Evolutionary conservation across 92 coral and sea anemone genomes (phyloP).

Genomic region (Epizoanthus scotinus): DNA sequence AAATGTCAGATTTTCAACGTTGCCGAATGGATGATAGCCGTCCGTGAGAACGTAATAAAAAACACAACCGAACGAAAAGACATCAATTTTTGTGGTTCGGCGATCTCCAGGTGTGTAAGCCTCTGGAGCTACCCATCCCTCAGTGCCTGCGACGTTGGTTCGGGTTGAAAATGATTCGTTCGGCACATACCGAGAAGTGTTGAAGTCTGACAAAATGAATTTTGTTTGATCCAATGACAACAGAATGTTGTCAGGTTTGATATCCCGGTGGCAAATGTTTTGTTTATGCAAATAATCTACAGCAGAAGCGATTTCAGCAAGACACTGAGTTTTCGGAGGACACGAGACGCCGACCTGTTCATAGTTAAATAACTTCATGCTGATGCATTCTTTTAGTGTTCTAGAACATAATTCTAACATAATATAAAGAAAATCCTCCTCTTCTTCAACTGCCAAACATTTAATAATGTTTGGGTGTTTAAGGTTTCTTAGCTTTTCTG

Average conservation of each 20-base stretch:
- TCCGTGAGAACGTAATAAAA: background rate
- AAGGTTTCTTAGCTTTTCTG: background rate
- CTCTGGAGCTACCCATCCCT: background rate
- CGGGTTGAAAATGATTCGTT: background rate
- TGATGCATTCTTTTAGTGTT: background rate
- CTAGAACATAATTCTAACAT: background rate
- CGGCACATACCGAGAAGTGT: background rate
- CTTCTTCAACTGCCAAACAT: background rate
- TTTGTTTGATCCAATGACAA: background rate
- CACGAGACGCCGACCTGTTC: too few species aligned
- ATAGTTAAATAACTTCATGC: background rate
- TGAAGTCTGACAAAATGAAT: conserved; percentile 10
- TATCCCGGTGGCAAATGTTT: background rate
- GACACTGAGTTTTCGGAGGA: background rate
- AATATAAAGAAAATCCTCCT: background rate
- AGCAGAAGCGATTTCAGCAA: background rate
- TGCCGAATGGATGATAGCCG: background rate
- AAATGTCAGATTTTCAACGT: too few species aligned
- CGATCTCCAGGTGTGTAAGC: background rate
- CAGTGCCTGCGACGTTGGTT: background rate
- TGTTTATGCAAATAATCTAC: background rate
- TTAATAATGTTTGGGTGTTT: conserved; percentile 5
- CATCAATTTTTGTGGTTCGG: background rate
- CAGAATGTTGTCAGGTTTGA: background rate
- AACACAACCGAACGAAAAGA: background rate